phyloP scores from a whole-genome alignment of 1,140 invertebrate genomes.

The Zaprionus ornatus region DNA sequence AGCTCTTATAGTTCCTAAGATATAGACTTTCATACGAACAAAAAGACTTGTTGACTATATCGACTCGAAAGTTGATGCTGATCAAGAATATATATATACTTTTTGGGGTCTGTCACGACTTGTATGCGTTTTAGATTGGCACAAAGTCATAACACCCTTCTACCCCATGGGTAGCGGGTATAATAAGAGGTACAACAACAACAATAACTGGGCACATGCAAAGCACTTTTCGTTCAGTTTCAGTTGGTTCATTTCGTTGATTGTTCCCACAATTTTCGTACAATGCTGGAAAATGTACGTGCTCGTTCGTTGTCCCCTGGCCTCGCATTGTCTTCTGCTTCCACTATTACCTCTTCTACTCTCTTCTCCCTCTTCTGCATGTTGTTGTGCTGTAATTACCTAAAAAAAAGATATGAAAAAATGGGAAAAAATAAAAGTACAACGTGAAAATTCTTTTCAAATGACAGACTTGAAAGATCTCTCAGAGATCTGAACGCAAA shows the following conservation, averaged over 20 bases:
- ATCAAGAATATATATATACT: too few species aligned
- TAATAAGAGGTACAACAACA: conserved; percentile 29
- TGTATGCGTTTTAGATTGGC: too few species aligned
- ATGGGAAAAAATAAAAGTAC: conserved; percentile 39
- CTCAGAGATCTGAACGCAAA: conserved; percentile 45
- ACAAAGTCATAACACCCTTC: too few species aligned
- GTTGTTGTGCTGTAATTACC: conserved; percentile 71
- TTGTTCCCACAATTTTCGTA: conserved; percentile 81
- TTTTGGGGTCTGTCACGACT: too few species aligned
- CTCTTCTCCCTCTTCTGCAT: conserved; percentile 1
- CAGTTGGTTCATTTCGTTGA: conserved; percentile 68
- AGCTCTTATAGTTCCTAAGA: too few species aligned
- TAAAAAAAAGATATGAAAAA: conserved; percentile 45
- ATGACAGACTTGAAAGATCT: conserved; percentile 77
- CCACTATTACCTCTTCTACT: not conserved
- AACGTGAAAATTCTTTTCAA: conserved; percentile 80
- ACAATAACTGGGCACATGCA: conserved; percentile 55
- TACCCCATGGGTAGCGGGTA: too few species aligned
- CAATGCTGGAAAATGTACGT: conserved; percentile 79
- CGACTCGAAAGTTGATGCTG: too few species aligned
- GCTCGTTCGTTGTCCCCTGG: conserved; percentile 49
- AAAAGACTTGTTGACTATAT: too few species aligned
- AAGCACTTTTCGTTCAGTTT: conserved; percentile 64
- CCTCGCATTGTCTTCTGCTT: conserved; percentile 33
- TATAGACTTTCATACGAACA: too few species aligned